Evolutionary conservation across 2,113 vertebrate genomes (phyloP).

Genomic region (Eretmochelys imbricata): DNA sequence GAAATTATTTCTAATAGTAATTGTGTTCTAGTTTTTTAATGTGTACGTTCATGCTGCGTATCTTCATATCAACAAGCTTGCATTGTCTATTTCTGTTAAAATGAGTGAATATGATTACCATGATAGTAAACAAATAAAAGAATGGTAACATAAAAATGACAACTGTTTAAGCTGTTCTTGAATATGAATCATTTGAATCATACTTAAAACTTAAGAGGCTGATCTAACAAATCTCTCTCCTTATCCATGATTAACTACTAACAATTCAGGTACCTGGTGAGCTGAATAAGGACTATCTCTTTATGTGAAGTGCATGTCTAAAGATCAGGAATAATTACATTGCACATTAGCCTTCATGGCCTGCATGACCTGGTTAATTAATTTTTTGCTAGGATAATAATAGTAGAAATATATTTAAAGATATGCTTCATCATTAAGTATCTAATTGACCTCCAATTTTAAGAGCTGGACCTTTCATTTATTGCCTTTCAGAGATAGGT

Average conservation of each 20-base stretch:
- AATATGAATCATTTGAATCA: constrained; percentile 54
- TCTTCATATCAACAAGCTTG: constrained; percentile 22
- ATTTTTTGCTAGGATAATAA: constrained; percentile 87
- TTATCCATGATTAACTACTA: constrained; percentile 79
- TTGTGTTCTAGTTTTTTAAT: constrained; percentile 2
- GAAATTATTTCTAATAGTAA: background rate
- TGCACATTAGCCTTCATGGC: constrained; percentile 83
- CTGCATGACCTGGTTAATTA: constrained; percentile 85
- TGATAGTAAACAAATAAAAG: constrained; percentile 63
- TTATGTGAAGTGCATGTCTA: constrained; percentile 81
- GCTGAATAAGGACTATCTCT: constrained; percentile 81
- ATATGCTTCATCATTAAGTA: constrained; percentile 82
- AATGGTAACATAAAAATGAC: constrained; percentile 48
- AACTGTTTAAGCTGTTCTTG: constrained; percentile 64
- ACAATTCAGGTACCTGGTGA: constrained; percentile 78
- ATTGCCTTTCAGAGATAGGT: constrained; percentile 74
- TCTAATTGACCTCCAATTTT: constrained; percentile 85
- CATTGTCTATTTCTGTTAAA: constrained; percentile 58
- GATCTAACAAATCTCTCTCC: constrained; percentile 63
- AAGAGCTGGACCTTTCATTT: constrained; percentile 79
- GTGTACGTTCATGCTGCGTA: background rate
- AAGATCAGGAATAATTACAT: constrained; percentile 85
- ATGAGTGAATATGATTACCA: background rate
- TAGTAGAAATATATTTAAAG: constrained; percentile 85
- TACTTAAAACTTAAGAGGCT: constrained; percentile 71